A percentile compares a stretch with the other conserved stretches of the same genome.
phyloP scores from a whole-genome alignment of 2,797 vertebrate species.

The Alosa sapidissima region DNA sequence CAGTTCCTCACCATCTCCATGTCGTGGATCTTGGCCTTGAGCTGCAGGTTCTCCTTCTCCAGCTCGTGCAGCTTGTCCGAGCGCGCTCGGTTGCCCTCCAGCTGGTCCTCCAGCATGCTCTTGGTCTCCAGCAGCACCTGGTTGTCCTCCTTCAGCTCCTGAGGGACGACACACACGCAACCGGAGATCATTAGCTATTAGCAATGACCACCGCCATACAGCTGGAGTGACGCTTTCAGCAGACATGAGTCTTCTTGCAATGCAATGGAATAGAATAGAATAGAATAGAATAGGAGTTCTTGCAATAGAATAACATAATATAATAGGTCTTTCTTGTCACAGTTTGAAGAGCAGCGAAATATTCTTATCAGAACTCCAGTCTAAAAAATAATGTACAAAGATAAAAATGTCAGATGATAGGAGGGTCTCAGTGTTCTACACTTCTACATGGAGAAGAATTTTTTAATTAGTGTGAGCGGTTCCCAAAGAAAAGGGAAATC shows the following conservation, averaged over 20 bases:
- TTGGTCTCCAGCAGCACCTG: slow-evolving; percentile 96
- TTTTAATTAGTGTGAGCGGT: neutral
- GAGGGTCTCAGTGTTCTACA: neutral
- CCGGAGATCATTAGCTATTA: neutral
- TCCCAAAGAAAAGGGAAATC: neutral
- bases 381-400: too few species aligned
- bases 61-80: slow-evolving; percentile 95
- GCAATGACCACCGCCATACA: too few species aligned
- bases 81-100: slow-evolving; percentile 85
- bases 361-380: too few species aligned
- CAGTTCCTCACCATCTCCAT: slow-evolving; percentile 88
- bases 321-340: too few species aligned
- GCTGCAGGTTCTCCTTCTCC: slow-evolving; percentile 94
- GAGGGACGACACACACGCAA: neutral
- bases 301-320: too few species aligned
- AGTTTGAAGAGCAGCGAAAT: too few species aligned
- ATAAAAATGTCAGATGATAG: neutral
- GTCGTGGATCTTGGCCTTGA: slow-evolving; percentile 95
- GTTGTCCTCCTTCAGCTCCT: slow-evolving; percentile 99
- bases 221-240: too few species aligned
- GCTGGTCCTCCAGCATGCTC: slow-evolving; percentile 93
- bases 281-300: too few species aligned
- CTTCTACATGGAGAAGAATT: too few species aligned
- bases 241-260: too few species aligned
- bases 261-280: too few species aligned